These are phyloP conservation scores for Conopomorpha cramerella DNA, from an alignment of 1,140 invertebrate species.

Conservation along the genomic window DNA sequence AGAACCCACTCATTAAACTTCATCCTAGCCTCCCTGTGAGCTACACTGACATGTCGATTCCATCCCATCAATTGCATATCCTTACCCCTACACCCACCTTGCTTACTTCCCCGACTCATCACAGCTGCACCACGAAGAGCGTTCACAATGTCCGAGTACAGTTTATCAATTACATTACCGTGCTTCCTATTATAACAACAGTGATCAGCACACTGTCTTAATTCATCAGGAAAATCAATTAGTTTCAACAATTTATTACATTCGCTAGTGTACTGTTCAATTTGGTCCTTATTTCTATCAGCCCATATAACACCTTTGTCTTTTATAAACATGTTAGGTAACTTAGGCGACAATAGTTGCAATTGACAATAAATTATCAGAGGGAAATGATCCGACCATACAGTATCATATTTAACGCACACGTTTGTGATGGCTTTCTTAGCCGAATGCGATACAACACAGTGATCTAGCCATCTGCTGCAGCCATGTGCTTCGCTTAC, in stretches of 20 bases:
- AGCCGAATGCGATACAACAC: neutral
- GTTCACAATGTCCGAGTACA: neutral
- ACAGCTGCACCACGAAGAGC: neutral
- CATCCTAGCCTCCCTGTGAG: neutral
- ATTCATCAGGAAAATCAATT: neutral
- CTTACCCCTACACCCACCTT: neutral
- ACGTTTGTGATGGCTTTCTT: neutral
- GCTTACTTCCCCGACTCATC: too few relatives aligned
- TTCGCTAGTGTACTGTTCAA: neutral
- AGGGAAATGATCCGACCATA: neutral
- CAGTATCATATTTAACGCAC: neutral
- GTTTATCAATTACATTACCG: neutral
- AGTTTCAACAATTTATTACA: neutral
- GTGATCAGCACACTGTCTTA: neutral
- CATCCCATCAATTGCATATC: neutral
- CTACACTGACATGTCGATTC: neutral
- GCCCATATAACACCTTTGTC: neutral
- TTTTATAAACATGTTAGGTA: too few relatives aligned
- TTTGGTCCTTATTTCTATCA: neutral
- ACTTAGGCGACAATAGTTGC: neutral
- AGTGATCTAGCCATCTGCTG: neutral
- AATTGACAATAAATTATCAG: neutral
- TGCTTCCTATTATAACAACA: neutral
- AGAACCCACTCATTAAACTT: neutral
- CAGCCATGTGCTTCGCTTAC: neutral